Base-by-base conservation (phyloP, 2,888 invertebrate genomes). In the Phrixothrix hirtus region DNA sequence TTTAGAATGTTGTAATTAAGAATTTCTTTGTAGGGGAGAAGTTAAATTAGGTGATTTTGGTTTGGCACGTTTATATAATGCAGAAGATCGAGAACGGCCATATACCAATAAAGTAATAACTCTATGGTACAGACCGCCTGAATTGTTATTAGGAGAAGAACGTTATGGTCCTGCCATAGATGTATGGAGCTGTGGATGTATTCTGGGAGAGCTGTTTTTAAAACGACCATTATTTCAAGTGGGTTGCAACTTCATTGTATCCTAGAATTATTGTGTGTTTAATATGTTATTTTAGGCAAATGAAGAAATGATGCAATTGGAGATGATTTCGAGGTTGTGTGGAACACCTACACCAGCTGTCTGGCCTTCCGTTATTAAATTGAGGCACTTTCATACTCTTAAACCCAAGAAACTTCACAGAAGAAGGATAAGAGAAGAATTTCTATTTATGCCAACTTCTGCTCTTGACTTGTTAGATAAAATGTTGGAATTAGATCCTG, bases 31-130 rank as follows among this genome's bases (percentile, higher is more conserved):
- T 73, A 97, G 97, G 74, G 99, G 98, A 27, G 95, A 99, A 79
- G 95, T 99, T n/a, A 99, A 99, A 75, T 80, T 99, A 54, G 99
- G 96, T 4, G 99, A 99, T 79, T 97, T 99, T 77, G 99, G 99
- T 65, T 81, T 99, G 60, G 98, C 99, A 0, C 86, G 99, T 39
- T 81, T 95, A 14, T 99, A 95, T 80, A 92, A 93, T 70, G 92
- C 96, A 0, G 96, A 96, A 69, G 96, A 98, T 76, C 85, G 92
- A 45, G 88, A 91, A 69, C 83, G 99, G 53, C 95, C 96, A 0
- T 99, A 99, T 78, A 99, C 99, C 21, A 99, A 99, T 79, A 97
- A 98, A 66, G 91, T 99, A 34, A 99, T 99, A 67, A 99, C 99
- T 3, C 78, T 99, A 57, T 99, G 99, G 98, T 99, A 99, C 79